phyloP scores from a whole-genome alignment of 2,113 vertebrate genomes.

The Cromileptes altivelis region DNA sequence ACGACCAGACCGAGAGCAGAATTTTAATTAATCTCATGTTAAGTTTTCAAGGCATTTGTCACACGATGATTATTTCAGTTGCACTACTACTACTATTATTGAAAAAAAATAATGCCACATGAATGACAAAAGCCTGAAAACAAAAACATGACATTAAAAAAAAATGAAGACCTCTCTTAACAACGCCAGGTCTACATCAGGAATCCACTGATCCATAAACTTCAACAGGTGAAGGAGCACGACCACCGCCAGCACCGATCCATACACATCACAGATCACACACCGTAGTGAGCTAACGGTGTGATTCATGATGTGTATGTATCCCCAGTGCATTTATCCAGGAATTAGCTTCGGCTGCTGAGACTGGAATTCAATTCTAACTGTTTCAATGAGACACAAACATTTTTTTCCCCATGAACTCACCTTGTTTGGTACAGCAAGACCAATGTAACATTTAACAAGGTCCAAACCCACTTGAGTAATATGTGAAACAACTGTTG shows the following conservation, averaged over 20 bases:
- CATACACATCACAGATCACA: background rate
- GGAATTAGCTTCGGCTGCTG: background rate
- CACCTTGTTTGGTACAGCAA: background rate
- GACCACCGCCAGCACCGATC: background rate
- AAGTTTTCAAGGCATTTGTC: constrained; percentile 15
- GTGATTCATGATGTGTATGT: background rate
- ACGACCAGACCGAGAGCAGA: constrained; percentile 35
- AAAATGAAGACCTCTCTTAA: background rate
- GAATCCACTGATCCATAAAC: background rate
- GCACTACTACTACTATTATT: background rate
- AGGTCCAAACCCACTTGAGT: too few relatives aligned
- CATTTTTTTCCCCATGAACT: constrained; percentile 6
- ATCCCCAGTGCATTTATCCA: constrained; percentile 2
- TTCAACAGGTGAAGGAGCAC: background rate
- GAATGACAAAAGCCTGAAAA: constrained; percentile 17
- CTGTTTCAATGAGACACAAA: background rate
- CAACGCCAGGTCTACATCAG: background rate
- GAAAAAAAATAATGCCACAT: background rate
- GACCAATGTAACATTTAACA: background rate
- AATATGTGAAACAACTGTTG: background rate
- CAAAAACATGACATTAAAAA: background rate
- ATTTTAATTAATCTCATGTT: background rate
- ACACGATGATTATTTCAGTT: background rate
- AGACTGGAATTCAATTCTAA: background rate
- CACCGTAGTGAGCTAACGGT: background rate